Conservation (phyloP, 64 coral and sea anemone genomes). For the Stichodactyla helianthus region DNA sequence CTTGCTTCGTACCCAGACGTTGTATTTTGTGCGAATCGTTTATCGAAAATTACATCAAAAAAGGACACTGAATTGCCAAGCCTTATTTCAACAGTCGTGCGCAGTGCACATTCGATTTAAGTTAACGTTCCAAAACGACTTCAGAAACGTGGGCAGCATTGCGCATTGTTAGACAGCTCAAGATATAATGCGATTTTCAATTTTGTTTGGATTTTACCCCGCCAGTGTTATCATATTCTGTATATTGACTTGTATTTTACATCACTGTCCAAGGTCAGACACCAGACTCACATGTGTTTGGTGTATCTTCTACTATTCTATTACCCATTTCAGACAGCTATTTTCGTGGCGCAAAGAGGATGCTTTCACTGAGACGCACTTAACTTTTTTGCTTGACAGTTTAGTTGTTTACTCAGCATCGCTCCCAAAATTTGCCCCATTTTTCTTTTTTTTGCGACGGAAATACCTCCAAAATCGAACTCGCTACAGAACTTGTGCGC, state of each 20-base stretch:
- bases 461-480: background rate
- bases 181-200: background rate
- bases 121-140: background rate
- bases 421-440: background rate
- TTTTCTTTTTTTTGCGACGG: background rate
- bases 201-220: background rate
- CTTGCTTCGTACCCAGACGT: background rate
- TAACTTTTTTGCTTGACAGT: background rate
- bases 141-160: background rate
- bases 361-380: background rate
- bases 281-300: background rate
- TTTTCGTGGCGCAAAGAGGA: background rate
- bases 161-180: conserved; percentile 13
- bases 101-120: background rate
- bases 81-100: background rate
- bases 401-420: background rate
- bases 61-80: background rate
- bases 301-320: background rate
- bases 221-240: background rate
- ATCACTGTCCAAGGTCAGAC: background rate
- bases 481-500: background rate
- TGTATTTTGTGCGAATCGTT: background rate
- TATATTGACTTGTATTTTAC: background rate
- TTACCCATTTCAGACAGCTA: background rate
- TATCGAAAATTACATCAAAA: background rate